Conservation (phyloP, 2,888 invertebrate genomes). For the Nephrocerus scutellatus region DNA sequence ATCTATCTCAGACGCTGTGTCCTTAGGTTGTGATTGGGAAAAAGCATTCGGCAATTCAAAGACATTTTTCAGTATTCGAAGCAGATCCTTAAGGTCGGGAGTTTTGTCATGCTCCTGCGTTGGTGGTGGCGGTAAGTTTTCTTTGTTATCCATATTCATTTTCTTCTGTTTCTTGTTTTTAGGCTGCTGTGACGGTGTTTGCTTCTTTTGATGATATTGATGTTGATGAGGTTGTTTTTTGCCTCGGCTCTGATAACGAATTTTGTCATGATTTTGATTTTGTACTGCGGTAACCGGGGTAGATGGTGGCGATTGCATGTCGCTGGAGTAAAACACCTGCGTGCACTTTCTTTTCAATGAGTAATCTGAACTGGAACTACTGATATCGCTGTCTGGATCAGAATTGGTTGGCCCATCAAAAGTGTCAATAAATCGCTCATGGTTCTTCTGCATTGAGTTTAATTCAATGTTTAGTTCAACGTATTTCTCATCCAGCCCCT, state of each 20-base stretch:
- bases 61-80: conserved; percentile 6
- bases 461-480: conserved; percentile 37
- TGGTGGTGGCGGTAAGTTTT: conserved; percentile 17
- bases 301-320: conserved; percentile 15
- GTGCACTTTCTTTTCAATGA: conserved; percentile 27
- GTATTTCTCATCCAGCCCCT: conserved; percentile 37
- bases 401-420: conserved; percentile 18
- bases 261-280: too few species aligned
- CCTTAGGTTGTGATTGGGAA: conserved; percentile 18
- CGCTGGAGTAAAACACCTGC: conserved; percentile 27
- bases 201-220: not conserved
- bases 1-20: conserved; percentile 10
- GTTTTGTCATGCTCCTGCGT: conserved; percentile 14
- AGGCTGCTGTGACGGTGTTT: conserved; percentile 4
- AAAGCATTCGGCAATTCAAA: not conserved
- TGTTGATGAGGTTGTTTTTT: conserved; percentile 10
- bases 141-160: conserved; percentile 15
- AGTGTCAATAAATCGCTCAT: conserved; percentile 28
- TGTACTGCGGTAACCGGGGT: too few species aligned
- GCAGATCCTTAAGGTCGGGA: conserved; percentile 26
- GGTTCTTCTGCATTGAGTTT: conserved; percentile 37
- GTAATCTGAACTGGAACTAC: conserved; percentile 27
- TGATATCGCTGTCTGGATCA: conserved; percentile 16
- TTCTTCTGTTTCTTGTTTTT: conserved; percentile 5
- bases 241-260: too few species aligned